Evolutionary conservation across 2,113 vertebrate genomes (phyloP), one percentile per base, ranked within the genome.

Genomic region (Pluvianellus socialis): DNA sequence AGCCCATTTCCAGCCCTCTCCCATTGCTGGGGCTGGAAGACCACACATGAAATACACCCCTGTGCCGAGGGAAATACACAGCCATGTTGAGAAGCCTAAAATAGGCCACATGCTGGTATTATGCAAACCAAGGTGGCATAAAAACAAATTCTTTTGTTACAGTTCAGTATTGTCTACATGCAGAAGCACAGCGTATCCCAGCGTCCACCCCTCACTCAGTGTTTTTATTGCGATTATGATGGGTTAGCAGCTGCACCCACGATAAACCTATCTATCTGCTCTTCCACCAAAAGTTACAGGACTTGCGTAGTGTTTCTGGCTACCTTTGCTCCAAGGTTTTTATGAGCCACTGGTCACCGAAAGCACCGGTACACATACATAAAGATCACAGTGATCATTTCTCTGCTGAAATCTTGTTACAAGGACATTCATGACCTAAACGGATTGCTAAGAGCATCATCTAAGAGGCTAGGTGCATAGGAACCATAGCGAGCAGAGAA

Each of bases 131-230:
- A 32, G 3, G 13, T 22, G 21, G n/a, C 52, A 67, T 28, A 38
- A 62, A 62, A 35, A 0, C 1, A 0, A 21, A 15, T 42, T 18
- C 28, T 68, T 92, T 62, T 81, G 28, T 63, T 67, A 63, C 12
- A 49, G 23, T 42, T 81, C 14, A 28, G 27, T 38, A 65, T 11
- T 11, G 4, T 6, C 30, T 56, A 18, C 9, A 12, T 8, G 18
- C 33, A 91, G 35, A 87, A 85, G 67, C 63, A 35, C 13, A 16
- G 27, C 2, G 3, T 13, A 22, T 32, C 20, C 11, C 10, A 38
- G 47, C 2, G 1, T 23, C 23, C 1, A 2, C 26, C 35, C 26
- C 47, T 42, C n/a, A n/a, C 5, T 47, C 0, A 0, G 12, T 35
- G 30, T 33, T 81, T 80, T 50, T 16, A 28, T 45, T 6, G 5